Evolutionary conservation across 2,888 invertebrate species (phyloP).

Genomic region (Hydriomena furcata): DNA sequence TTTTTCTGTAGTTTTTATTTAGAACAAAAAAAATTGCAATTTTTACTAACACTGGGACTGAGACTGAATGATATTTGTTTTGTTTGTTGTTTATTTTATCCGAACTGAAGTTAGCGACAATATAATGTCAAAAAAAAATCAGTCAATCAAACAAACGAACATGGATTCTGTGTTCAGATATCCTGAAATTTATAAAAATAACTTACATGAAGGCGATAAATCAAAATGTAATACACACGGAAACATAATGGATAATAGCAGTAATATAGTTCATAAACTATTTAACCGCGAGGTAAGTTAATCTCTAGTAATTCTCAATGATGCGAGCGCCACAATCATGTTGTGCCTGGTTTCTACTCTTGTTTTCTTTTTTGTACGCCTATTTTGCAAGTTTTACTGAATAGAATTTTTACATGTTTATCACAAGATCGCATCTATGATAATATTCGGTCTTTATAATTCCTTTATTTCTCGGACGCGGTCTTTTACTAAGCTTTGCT

Average conservation of each 20-base stretch:
- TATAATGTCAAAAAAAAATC: slow-evolving; percentile 33
- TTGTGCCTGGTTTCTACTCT: slow-evolving; percentile 42
- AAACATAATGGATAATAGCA: slow-evolving; percentile 54
- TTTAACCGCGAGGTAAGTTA: slow-evolving; percentile 84
- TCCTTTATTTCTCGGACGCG: background rate
- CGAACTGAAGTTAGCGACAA: slow-evolving; percentile 6
- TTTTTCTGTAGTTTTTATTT: too few species aligned
- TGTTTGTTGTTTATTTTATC: too few species aligned
- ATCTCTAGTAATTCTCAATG: slow-evolving; percentile 32
- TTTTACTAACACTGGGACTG: too few species aligned
- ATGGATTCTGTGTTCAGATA: slow-evolving; percentile 74
- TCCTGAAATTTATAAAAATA: slow-evolving; percentile 59
- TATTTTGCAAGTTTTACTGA: slow-evolving; percentile 5
- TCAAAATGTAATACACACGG: slow-evolving; percentile 51
- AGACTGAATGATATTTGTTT: too few species aligned
- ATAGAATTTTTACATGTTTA: slow-evolving; percentile 2
- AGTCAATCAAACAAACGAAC: slow-evolving; percentile 76
- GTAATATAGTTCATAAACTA: slow-evolving; percentile 79
- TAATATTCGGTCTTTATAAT: background rate
- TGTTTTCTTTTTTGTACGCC: slow-evolving; percentile 42
- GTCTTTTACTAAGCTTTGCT: background rate
- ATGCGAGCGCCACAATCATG: slow-evolving; percentile 27
- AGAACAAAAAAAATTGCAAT: too few species aligned
- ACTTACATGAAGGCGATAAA: slow-evolving; percentile 56
- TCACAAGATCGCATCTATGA: background rate